Evolutionary conservation across 2,797 vertebrate species (phyloP), one percentile per base, ranked within the genome.

Genomic region (Enteromius thamalakanensis): DNA sequence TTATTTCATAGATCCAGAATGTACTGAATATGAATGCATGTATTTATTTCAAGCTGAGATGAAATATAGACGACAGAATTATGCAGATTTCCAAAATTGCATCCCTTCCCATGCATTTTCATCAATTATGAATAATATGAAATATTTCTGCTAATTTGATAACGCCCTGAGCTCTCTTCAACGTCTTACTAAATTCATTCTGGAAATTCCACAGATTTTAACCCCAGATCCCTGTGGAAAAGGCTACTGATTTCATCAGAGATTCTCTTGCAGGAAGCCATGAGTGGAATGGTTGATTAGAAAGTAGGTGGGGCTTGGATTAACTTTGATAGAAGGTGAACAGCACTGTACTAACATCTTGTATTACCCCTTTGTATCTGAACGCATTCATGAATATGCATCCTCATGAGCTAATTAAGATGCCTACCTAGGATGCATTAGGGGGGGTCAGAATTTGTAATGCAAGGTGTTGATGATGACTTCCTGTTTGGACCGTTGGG

Each of bases 391-490:
- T 78, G 49, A 84, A 78, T 81, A 81, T 79, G 67, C 23, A 81
- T 78, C 21, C 34, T 37, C 45, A 75, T 77, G 70, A 32, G 55
- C 81, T 85, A 79, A 78, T 83, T 81, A 79, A 81, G 81, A 85
- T 76, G 74, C 45, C 37, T 32, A 32, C 78, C 81, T 70, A 78
- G 45, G 78, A 83, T 77, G 49, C 72, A 81, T 71, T 29, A 81
- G 67, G 79, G 69, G 53, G 75, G 76, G 78, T 65, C 81, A 75
- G 40, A 81, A 76, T 68, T 60, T 65, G 65, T 37, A 69, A 77
- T 55, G 45, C 55, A 77, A 87, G 81, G 80, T 87, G 84, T 83
- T 87, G 84, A 75, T n/a, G 26, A 62, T 68, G 58, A 87, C 83
- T 85, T 87, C 83, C 83, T 87, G 83, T 82, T 81, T 58, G 74